Evolutionary conservation across 2,113 vertebrate species (phyloP).

Genomic region (Stigmatopora nigra): DNA sequence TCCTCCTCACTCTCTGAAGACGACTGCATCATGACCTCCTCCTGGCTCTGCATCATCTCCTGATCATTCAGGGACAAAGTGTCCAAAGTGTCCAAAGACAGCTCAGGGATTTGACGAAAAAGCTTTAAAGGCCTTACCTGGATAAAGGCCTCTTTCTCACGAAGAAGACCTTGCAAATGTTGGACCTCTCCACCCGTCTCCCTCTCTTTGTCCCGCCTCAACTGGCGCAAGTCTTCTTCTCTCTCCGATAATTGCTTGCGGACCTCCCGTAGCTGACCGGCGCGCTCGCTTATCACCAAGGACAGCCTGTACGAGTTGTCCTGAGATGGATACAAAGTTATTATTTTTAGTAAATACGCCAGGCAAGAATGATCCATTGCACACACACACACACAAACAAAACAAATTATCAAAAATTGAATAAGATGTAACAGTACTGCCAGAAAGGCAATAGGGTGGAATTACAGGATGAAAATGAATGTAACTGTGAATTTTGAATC

Average conservation of each 20-base stretch:
- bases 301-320: slow-evolving; percentile 74
- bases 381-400: no score
- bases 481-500: no score
- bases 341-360: no score
- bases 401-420: no score
- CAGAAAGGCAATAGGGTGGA: no score
- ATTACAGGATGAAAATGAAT: no score
- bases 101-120: neutral
- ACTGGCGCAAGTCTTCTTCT: slow-evolving; percentile 57
- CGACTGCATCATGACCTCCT: slow-evolving; percentile 50
- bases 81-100: neutral
- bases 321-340: slow-evolving; percentile 50
- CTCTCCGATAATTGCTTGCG: slow-evolving; percentile 70
- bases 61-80: slow-evolving; percentile 16
- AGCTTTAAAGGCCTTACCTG: slow-evolving; percentile 60
- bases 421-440: no score
- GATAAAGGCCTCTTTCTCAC: slow-evolving; percentile 72
- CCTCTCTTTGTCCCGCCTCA: slow-evolving; percentile 50
- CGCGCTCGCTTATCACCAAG: slow-evolving; percentile 75
- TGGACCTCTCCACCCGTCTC: slow-evolving; percentile 46
- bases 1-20: slow-evolving; percentile 43
- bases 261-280: slow-evolving; percentile 75
- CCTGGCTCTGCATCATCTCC: slow-evolving; percentile 65
- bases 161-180: slow-evolving; percentile 56
- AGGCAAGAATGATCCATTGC: no score